Base-by-base conservation (phyloP, 37 sponge, comb jelly and placozoan species). In the Lycopodina hypogea region DNA sequence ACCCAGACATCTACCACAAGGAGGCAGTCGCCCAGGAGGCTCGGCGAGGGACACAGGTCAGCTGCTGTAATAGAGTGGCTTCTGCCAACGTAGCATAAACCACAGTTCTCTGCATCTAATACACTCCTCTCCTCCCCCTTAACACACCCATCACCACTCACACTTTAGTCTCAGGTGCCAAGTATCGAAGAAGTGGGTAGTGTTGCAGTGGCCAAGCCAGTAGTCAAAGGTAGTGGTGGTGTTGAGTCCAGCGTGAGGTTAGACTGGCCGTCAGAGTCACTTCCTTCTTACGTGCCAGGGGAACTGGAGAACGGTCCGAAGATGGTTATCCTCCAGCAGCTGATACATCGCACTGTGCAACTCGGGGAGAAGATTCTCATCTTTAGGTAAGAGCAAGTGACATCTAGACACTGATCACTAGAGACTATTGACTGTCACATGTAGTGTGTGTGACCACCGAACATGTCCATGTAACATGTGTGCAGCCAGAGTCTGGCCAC, bases 401-500 rank as follows among this genome's bases (percentile, higher is more conserved):
- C 6, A 53, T 35, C 26, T 23, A 75, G 32, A 1, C 60, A n/a
- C n/a, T n/a, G n/a, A n/a, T n/a, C n/a, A n/a, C n/a, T n/a, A 55
- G 7, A 56, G 12, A 56, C 58, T 53, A 22, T 53, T 36, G 37
- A 67, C 1, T 28, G 33, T 60, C 8, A 24, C 37, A 28, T 40
- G 45, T 51, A 4, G 26, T 58, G 59, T 24, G 14, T 58, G 1
- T 12, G 37, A 74, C 23, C 55, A 26, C 8, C 8, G 6, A 48
- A 26, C 4, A 12, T 50, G 28, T 51, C 28, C 40, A 80, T 50
- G 21, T 69, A 57, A 15, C 56, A 45, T 32, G 1, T 55, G 0
- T 79, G 55, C 71, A 96, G 99, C 78, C 99, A 98, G 59, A 93
- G 90, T 56, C 86, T 98, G n/a, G 35, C 83, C 0, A 91, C 96